Base-by-base conservation (phyloP, 2,113 vertebrate genomes). In the Sander vitreus region DNA sequence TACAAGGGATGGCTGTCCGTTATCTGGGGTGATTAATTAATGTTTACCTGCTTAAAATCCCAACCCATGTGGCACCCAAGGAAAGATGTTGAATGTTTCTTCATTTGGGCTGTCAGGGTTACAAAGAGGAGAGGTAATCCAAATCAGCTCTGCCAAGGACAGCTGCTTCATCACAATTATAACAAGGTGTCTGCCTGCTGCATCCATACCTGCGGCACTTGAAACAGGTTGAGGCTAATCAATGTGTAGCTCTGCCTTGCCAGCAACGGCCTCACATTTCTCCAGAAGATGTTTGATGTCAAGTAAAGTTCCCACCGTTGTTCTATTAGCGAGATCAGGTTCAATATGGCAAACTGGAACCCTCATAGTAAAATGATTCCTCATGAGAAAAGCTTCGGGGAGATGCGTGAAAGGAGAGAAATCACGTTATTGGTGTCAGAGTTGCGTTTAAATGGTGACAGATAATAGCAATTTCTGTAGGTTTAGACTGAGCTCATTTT, bases 131-230 rank as follows among this genome's bases (percentile, higher is more conserved):
- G 78, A 75, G 87, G 90, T 91, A 88, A 93, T 92, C 90, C 89
- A 88, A 93, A 93, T 93, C 89, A 91, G 86, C 85, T 85, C 80
- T 62, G 80, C 78, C 78, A 82, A 74, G 80, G 90, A 91, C 92
- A 93, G 90, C 81, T 87, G 90, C 91, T 95, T 94, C 81, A 93
- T 95, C 92, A 92, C 91, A 93, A 93, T 95, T 95, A 95, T 85
- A 92, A 87, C 88, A 67, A 81, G 85, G 89, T 80, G 85, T 74
- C 87, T 77, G 89, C 75, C 81, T 62, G 75, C 85, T 78, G 86
- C 84, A 59, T 86, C 90, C 72, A 36, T 85, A 89, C 85, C 86
- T 69, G 78, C 71, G 47, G 75, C 73, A 85, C 88, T 83, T 78
- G 77, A 75, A 87, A 90, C 70, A 16, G 68, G 83, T 82, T 27